phyloP scores from a whole-genome alignment of 2,888 invertebrate genomes.

The Chaetogeoica ovagalla region DNA sequence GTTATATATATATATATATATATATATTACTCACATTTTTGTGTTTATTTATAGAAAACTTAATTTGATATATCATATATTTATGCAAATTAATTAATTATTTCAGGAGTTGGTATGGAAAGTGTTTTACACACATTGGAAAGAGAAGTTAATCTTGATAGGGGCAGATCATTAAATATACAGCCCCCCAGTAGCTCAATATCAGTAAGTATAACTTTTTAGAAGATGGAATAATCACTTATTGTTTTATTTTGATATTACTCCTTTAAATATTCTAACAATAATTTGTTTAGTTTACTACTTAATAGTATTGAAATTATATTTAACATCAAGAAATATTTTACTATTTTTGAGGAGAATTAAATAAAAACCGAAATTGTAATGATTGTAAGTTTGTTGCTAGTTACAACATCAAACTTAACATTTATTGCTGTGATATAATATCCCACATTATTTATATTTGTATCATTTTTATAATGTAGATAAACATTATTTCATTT shows the following conservation, averaged over 20 bases:
- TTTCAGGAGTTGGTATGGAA: constrained; percentile 32
- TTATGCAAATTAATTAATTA: not conserved
- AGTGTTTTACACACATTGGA: constrained; percentile 2
- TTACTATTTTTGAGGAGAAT: no score
- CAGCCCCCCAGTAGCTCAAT: not conserved
- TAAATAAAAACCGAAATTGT: no score
- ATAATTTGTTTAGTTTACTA: no score
- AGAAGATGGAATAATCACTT: not conserved
- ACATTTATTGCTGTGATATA: no score
- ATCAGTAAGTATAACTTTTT: constrained; percentile 1
- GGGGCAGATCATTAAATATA: not conserved
- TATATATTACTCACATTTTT: not conserved
- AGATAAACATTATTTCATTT: no score
- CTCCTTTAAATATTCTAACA: not conserved
- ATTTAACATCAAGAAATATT: no score
- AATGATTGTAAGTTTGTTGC: no score
- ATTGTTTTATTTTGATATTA: not conserved
- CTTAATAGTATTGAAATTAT: no score
- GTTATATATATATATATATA: no score
- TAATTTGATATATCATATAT: not conserved
- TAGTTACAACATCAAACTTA: no score
- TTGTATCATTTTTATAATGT: no score
- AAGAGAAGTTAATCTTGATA: constrained; percentile 17
- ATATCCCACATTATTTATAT: no score
- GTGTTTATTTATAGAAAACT: not conserved